Conservation (phyloP, 2,113 vertebrate species). For the Lepus americanus region DNA sequence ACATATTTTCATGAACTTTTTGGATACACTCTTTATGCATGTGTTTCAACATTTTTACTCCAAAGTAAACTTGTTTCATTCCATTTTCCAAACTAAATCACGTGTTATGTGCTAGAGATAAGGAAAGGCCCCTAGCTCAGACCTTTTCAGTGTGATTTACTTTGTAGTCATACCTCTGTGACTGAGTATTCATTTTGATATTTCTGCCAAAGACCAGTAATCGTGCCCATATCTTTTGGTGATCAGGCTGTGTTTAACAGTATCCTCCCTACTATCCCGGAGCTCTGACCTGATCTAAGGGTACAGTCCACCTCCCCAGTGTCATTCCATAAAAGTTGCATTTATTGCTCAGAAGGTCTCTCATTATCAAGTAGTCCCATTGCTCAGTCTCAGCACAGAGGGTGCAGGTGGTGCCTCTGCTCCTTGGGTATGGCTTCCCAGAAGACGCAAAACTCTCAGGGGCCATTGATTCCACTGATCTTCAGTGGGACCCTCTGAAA, state of each 20-base stretch:
- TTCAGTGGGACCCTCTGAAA: too few species aligned
- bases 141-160: background rate
- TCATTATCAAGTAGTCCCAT: background rate
- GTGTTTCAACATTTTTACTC: too few species aligned
- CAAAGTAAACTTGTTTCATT: too few species aligned
- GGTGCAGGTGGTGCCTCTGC: background rate
- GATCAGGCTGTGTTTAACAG: background rate
- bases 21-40: too few species aligned
- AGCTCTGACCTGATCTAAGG: background rate
- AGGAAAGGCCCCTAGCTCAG: background rate
- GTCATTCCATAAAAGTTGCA: background rate
- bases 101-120: background rate
- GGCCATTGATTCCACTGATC: background rate
- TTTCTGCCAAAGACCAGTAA: background rate
- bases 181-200: background rate
- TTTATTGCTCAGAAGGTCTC: background rate
- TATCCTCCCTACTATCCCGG: background rate
- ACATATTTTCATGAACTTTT: too few species aligned
- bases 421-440: background rate
- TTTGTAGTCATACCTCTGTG: background rate
- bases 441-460: background rate
- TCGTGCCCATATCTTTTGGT: background rate
- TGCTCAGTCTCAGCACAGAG: background rate
- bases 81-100: conserved; percentile 10
- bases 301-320: background rate